phyloP scores from a whole-genome alignment of 2,113 vertebrate species.

The Narcine bancroftii region DNA sequence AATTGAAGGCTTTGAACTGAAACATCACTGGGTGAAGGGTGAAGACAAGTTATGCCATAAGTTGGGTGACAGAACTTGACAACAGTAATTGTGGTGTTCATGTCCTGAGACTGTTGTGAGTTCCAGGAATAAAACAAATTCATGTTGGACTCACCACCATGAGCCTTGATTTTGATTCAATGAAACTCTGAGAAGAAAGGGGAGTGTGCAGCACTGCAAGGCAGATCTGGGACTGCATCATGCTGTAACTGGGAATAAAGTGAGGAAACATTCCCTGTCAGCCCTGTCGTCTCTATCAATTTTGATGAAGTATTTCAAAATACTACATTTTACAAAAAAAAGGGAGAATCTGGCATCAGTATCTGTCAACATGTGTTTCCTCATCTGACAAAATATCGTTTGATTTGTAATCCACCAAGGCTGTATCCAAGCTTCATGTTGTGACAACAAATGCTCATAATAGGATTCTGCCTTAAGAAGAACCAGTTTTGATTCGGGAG shows the following conservation, averaged over 20 bases:
- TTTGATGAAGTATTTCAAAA: constrained; percentile 9
- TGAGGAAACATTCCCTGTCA: not conserved
- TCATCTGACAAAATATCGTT: constrained; percentile 7
- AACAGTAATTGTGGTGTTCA: not conserved
- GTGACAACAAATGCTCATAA: constrained; percentile 23
- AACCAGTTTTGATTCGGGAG: not conserved
- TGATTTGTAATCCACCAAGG: constrained; percentile 2
- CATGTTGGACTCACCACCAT: not conserved
- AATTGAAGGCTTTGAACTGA: not conserved
- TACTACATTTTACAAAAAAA: not conserved
- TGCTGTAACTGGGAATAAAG: not conserved
- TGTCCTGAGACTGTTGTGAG: not conserved
- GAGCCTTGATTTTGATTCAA: not conserved
- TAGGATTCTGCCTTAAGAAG: constrained; percentile 17
- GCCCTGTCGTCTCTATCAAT: constrained; percentile 18
- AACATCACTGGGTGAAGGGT: not conserved
- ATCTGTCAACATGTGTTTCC: constrained; percentile 17
- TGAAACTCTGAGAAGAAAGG: not conserved
- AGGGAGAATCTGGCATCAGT: not conserved
- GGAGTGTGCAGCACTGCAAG: not conserved
- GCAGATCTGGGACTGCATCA: not conserved
- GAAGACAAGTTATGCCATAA: not conserved
- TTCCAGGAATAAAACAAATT: not conserved
- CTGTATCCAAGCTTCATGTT: not conserved
- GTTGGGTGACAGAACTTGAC: not conserved